Evolutionary conservation across 2,113 vertebrate species (phyloP).

Genomic region (Galbula dea): DNA sequence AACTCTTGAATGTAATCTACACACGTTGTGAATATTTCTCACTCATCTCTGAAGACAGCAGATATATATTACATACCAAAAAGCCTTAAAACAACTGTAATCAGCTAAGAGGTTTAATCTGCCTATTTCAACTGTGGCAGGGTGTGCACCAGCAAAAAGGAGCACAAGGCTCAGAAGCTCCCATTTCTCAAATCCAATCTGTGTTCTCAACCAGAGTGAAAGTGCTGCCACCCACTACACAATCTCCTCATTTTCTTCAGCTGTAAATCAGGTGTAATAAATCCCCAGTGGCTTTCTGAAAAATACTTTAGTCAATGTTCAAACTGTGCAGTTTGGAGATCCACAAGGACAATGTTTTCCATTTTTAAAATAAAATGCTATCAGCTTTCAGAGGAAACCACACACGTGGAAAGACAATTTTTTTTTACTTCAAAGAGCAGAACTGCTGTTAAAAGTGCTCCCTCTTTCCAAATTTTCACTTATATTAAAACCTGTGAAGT

Average conservation of each 20-base stretch:
- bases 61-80: neutral
- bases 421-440: neutral
- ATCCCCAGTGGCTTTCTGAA: neutral
- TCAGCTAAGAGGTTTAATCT: neutral
- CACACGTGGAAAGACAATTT: neutral
- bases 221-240: neutral
- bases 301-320: neutral
- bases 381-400: neutral
- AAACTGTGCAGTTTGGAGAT: neutral
- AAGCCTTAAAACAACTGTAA: neutral
- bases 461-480: neutral
- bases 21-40: neutral
- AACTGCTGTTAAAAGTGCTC: neutral
- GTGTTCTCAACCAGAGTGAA: neutral
- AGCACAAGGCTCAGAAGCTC: neutral
- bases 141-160: neutral
- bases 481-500: neutral
- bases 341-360: neutral
- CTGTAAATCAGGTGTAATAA: neutral
- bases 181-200: neutral
- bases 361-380: neutral
- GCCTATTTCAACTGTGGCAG: neutral
- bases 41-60: neutral
- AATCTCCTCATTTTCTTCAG: neutral
- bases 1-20: neutral